A percentile compares a stretch with the other conserved stretches of the same genome.
Evolutionary conservation across 2,888 invertebrate genomes (phyloP).

Genomic region (Philhelius pedissequus): DNA sequence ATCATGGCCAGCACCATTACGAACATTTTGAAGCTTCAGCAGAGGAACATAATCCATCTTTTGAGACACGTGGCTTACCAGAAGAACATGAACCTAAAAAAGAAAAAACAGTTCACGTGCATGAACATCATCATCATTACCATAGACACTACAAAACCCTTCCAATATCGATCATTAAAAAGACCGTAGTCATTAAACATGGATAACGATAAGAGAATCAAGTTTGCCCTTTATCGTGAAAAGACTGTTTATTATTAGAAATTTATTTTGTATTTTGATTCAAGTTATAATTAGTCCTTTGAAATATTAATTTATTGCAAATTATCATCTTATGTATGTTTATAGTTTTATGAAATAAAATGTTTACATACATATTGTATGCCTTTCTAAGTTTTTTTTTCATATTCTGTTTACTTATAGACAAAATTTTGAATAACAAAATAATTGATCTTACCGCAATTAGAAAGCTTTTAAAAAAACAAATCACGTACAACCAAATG

Average conservation of each 20-base stretch:
- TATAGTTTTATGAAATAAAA: neutral
- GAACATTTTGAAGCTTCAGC: conserved; percentile 38
- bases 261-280: neutral
- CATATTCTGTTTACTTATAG: no score
- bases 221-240: neutral
- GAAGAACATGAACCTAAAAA: conserved; percentile 15
- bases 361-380: no score
- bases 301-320: neutral
- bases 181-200: conserved; percentile 47
- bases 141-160: conserved; percentile 45
- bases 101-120: conserved; percentile 38
- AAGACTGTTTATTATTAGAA: neutral
- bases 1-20: conserved; percentile 33
- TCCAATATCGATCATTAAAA: conserved; percentile 54
- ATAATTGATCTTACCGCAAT: no score
- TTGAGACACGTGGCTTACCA: conserved; percentile 2
- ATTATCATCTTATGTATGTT: neutral
- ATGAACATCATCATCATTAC: conserved; percentile 58
- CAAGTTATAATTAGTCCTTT: neutral
- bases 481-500: no score
- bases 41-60: conserved; percentile 22
- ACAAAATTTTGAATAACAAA: no score
- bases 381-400: no score
- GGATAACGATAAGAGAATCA: neutral
- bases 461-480: no score